Conservation (phyloP, 2,888 invertebrate species). For the Melanostoma scalare region DNA sequence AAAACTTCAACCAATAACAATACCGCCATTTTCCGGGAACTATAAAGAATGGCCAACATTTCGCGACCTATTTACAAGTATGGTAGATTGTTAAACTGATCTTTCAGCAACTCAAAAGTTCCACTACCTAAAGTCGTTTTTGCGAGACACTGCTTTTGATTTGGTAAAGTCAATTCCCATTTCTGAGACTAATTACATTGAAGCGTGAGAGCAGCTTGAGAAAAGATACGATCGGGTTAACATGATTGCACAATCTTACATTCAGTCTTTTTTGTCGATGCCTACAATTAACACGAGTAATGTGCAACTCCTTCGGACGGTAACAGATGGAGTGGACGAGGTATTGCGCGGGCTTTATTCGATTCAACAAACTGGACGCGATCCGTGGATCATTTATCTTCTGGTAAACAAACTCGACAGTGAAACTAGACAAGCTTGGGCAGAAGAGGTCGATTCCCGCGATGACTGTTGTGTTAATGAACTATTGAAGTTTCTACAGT, state of each 20-base stretch:
- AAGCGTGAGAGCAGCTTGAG: constrained; percentile 40
- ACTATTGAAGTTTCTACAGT: constrained; percentile 36
- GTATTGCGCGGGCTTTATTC: constrained; percentile 48
- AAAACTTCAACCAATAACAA: constrained; percentile 7
- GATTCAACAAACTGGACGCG: constrained; percentile 26
- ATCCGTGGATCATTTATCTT: constrained; percentile 50
- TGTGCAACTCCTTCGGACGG: constrained; percentile 6
- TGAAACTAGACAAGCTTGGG: constrained; percentile 41
- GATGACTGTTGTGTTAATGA: constrained; percentile 38
- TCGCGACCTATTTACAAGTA: constrained; percentile 42
- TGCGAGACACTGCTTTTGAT: constrained; percentile 43
- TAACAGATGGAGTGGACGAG: constrained; percentile 47
- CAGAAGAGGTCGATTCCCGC: constrained; percentile 28
- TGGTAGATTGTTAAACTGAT: constrained; percentile 24
- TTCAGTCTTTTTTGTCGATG: constrained; percentile 42
- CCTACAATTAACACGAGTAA: neutral
- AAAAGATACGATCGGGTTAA: constrained; percentile 46
- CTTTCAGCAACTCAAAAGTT: constrained; percentile 51
- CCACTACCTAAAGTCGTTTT: constrained; percentile 46
- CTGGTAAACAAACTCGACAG: constrained; percentile 42
- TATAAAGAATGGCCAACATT: constrained; percentile 42
- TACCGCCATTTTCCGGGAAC: constrained; percentile 46
- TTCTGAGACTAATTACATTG: constrained; percentile 52
- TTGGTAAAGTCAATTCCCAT: constrained; percentile 41
- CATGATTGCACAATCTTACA: constrained; percentile 48